Base-by-base conservation (phyloP, 2,113 vertebrate genomes). In the Arizona elegans region DNA sequence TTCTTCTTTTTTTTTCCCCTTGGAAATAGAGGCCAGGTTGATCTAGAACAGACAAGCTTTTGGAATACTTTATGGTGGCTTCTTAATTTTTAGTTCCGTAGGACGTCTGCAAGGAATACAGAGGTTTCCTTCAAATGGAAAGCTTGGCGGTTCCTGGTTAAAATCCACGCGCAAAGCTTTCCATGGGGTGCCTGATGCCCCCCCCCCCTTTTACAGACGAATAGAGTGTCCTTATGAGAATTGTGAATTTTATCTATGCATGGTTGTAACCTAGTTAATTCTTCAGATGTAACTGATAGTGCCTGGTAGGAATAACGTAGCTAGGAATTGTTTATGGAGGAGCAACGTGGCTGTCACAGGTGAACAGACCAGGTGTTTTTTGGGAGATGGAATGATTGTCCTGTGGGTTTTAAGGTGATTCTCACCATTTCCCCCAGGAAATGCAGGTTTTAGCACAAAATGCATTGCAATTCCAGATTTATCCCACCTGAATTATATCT, bases 241-340 rank as follows among this genome's bases (percentile, higher is more conserved):
- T 96, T 92, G 92, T 95, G 95, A 21, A 94, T 92, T 95, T 96
- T 96, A 96, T 96, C 95, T 97, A 98, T 97, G 97, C 97, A 97
- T 97, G 97, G 95, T 95, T 96, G 95, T 95, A 94, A 91, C 94
- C 96, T 97, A 97, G 97, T 96, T 97, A 86, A 33, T 97, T 26
- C 65, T 92, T 89, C 96, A 90, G 59, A 96, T 96, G 93, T 96
- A 91, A 91, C 95, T 65, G 94, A 95, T 97, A 97, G 97, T 97
- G 97, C 97, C 97, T 97, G 95, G 95, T 97, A 97, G 97, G 94
- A 91, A 93, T 94, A 95, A 95, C 1, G 93, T 96, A 97, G 94
- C 95, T 96, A 96, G 96, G 93, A 93, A 95, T 94, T 95, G 38
- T 86, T 87, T 89, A 75, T 58, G 90, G 90, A 90, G 93, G 93